Percentiles rank a stretch among this genome's conserved stretches.
These are phyloP conservation scores for Alectoris magna DNA, from an alignment of 2,797 vertebrate genomes.

Conservation along the genomic window DNA sequence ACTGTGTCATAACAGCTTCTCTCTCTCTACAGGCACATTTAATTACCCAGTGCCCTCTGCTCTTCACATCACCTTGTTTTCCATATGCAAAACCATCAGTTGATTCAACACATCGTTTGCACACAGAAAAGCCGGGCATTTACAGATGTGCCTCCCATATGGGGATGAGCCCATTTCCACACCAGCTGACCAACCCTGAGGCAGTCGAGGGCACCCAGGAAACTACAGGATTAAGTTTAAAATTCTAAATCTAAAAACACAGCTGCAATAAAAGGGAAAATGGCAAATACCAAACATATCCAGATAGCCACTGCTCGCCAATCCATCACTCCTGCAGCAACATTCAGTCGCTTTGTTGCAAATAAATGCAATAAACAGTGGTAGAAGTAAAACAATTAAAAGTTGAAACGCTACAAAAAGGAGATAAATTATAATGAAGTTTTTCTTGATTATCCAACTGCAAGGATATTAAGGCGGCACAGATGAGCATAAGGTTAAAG, in stretches of 20 bases:
- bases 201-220: background rate
- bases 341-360: background rate
- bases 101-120: background rate
- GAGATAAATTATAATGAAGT: background rate
- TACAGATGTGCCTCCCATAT: background rate
- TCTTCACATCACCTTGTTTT: background rate
- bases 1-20: background rate
- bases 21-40: constrained; percentile 3
- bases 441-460: background rate
- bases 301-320: background rate
- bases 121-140: background rate
- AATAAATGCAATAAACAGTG: background rate
- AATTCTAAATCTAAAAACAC: background rate
- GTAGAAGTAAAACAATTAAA: background rate
- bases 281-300: background rate
- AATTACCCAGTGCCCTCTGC: constrained; percentile 3
- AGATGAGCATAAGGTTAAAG: background rate
- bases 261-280: background rate
- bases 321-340: background rate
- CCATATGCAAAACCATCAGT: background rate
- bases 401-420: background rate
- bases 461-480: background rate
- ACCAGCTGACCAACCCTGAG: background rate
- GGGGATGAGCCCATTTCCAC: background rate
- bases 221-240: background rate